Base-by-base conservation (phyloP, 37 sponge, comb jelly and placozoan species). In the Chondrilla cf. caribensis region DNA sequence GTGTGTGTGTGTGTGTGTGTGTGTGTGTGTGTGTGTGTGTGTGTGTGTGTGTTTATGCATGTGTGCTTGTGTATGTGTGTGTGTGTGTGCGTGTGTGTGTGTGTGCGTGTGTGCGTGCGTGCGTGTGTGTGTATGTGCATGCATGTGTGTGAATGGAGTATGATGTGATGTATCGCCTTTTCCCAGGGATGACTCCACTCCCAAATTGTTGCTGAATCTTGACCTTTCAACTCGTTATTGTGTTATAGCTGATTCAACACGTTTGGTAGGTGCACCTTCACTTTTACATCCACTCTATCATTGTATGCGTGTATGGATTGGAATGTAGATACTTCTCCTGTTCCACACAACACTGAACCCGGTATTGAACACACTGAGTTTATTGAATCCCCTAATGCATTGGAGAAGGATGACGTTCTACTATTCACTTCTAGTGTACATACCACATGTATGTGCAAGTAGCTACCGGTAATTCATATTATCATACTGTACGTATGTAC, bases 151-250 rank as follows among this genome's bases (percentile, higher is more conserved):
- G 47, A 60, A 38, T 26, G 11, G 6, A 47, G 51, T 11, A 47
- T 47, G 51, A 47, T 47, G 51, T 47, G 51, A 47, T 47, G 51
- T 14, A 47, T 47, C 51, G 11, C 11, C 44, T 26, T 14, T 55
- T 25, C 39, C 42, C 51, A 55, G 40, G 38, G 57, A 87, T 40
- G 70, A 83, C 24, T 35, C 38, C 19, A 42, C 22, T 2, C 90
- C 92, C 7, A 58, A 82, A 41, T 58, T 95, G 15, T 59, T 86
- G 75, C 22, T 95, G 32, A 58, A 43, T 22, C 70, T 95, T 2
- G 96, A 95, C 79, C 66, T 67, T 18, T 88, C 94, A 51, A 94
- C 96, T 7, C 83, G 80, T 0, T 95, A 90, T 80, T 80, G 93
- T 18, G 24, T 90, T 14, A 84, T 79, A 1, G 54, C 95, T 84